A percentile compares a stretch with the other conserved stretches of the same genome.
phyloP scores from a whole-genome alignment of 2,888 invertebrate genomes.

The Mythimna impura region DNA sequence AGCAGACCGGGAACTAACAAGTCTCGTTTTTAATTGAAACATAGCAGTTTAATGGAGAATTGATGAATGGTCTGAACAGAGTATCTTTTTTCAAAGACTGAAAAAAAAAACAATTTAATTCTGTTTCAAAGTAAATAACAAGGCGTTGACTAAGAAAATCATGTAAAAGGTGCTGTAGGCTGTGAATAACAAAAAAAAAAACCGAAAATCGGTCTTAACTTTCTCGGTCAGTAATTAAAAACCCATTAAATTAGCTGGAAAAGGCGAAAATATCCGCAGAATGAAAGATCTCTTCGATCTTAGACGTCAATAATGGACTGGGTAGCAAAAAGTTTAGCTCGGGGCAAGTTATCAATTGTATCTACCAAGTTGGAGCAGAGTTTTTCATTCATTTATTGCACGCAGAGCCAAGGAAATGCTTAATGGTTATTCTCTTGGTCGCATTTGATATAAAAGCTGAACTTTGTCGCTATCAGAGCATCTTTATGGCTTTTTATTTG shows the following conservation, averaged over 20 bases:
- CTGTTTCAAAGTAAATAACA: not conserved
- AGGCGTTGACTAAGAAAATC: not conserved
- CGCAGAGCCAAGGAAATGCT: conserved; percentile 82
- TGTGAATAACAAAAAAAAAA: conserved; percentile 41
- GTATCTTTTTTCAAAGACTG: not conserved
- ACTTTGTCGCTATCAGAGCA: conserved; percentile 77
- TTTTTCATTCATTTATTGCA: conserved; percentile 87
- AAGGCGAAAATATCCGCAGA: conserved; percentile 65
- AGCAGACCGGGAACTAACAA: conserved; percentile 78
- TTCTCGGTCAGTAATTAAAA: conserved; percentile 58
- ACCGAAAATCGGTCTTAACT: conserved; percentile 33
- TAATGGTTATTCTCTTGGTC: conserved; percentile 84
- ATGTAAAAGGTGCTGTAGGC: conserved; percentile 29
- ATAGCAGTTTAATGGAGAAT: conserved; percentile 47
- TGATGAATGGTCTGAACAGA: conserved; percentile 42
- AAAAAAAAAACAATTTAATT: not conserved
- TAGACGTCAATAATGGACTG: conserved; percentile 82
- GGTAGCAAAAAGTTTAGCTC: conserved; percentile 84
- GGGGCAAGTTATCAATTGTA: conserved; percentile 86
- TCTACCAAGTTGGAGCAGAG: conserved; percentile 79
- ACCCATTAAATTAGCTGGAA: conserved; percentile 65
- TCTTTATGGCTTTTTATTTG: conserved; percentile 77
- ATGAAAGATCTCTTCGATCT: conserved; percentile 72
- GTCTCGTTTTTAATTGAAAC: conserved; percentile 83
- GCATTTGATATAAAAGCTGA: conserved; percentile 80